A percentile compares a stretch with the other conserved stretches of the same genome.
Evolutionary conservation across 2,113 vertebrate species (phyloP).

Genomic region (Carassius auratus): DNA sequence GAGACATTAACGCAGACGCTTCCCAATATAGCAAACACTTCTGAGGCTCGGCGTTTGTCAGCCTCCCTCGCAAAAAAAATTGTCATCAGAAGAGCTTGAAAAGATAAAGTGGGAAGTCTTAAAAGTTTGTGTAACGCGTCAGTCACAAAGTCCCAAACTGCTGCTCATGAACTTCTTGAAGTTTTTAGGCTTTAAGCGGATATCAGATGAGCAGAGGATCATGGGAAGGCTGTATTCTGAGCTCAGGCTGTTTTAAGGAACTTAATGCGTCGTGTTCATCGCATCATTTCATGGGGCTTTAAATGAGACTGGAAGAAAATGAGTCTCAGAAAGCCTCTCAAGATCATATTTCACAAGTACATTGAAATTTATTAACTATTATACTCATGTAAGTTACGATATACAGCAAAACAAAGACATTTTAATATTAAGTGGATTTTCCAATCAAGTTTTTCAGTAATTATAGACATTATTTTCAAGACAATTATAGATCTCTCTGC

Average conservation of each 20-base stretch:
- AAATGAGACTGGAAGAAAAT: background rate
- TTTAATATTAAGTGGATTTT: background rate
- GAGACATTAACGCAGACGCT: background rate
- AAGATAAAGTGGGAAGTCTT: background rate
- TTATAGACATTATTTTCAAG: background rate
- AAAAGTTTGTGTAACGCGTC: background rate
- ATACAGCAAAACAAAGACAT: background rate
- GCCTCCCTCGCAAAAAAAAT: background rate
- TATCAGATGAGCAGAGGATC: background rate
- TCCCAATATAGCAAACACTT: conserved; percentile 12
- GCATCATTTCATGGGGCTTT: background rate
- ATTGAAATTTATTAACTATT: background rate
- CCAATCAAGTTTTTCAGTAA: background rate
- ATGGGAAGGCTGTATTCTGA: background rate
- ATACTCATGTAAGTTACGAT: background rate
- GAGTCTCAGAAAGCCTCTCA: background rate
- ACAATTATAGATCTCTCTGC: background rate
- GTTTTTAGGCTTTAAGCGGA: background rate
- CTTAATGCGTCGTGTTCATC: background rate
- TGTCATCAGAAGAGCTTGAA: background rate
- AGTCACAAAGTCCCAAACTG: background rate
- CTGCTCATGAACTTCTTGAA: background rate
- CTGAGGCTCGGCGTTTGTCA: background rate
- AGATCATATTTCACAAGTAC: background rate
- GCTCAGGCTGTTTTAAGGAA: background rate